Percentiles rank a stretch among this genome's conserved stretches.
Evolutionary conservation across 2,797 vertebrate species (phyloP).

Genomic region (Staurois parvus): DNA sequence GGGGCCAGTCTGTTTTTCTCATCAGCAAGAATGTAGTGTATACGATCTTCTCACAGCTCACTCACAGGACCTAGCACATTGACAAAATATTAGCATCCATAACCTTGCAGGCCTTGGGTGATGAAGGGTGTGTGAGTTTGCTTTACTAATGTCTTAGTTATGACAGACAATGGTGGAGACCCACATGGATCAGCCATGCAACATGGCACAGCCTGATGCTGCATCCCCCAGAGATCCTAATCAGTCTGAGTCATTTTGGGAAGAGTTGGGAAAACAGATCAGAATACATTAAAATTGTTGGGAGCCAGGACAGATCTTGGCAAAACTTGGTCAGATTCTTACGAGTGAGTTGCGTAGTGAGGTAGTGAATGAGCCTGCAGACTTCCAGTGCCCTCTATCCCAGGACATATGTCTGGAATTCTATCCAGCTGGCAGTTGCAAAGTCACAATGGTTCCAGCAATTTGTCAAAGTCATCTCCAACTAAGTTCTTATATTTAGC

Average conservation of each 20-base stretch:
- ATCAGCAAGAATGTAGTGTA: conserved; percentile 26
- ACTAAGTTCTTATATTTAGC: not conserved
- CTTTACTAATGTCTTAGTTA: conserved; percentile 49
- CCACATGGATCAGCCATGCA: conserved; percentile 64
- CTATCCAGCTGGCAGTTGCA: conserved; percentile 12
- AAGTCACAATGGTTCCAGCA: conserved; percentile 12
- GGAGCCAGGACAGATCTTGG: conserved; percentile 44
- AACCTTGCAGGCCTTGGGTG: conserved; percentile 10
- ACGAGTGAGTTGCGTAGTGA: conserved; percentile 22
- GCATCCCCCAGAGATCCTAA: conserved; percentile 71
- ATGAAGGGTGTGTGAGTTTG: conserved; percentile 62
- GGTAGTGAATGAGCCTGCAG: conserved; percentile 30
- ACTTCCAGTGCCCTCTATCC: conserved; percentile 9
- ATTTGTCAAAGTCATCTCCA: conserved; percentile 15
- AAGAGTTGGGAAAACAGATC: conserved; percentile 67
- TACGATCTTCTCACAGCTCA: not conserved
- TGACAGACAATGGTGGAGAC: conserved; percentile 34
- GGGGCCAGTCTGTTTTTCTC: conserved; percentile 21
- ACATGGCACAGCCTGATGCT: conserved; percentile 58
- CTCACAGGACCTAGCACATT: conserved; percentile 35
- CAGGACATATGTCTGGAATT: conserved; percentile 30
- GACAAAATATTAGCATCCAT: conserved; percentile 36
- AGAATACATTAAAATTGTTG: conserved; percentile 33
- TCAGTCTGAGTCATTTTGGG: conserved; percentile 70
- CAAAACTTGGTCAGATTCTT: conserved; percentile 42